Conservation (phyloP, 1,140 invertebrate species). For the Eupristina koningsbergeri region DNA sequence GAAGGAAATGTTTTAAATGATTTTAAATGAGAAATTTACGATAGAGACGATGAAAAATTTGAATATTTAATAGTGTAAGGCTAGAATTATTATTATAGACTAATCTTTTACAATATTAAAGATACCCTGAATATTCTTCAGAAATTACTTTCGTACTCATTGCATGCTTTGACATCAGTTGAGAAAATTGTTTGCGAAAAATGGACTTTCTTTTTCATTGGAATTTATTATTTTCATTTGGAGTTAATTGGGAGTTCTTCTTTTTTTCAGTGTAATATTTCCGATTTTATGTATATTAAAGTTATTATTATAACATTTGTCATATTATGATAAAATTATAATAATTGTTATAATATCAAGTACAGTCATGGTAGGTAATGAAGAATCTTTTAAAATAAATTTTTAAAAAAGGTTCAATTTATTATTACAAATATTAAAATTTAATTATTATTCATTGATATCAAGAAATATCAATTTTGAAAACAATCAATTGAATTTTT, state of each 20-base stretch:
- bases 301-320: neutral
- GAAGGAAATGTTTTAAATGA: conserved; percentile 13
- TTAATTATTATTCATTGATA: neutral
- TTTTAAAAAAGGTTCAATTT: neutral
- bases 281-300: neutral
- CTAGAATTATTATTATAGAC: conserved; percentile 15
- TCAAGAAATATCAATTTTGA: neutral
- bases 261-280: neutral
- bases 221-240: no score
- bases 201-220: no score
- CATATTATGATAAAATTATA: neutral
- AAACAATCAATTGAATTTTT: neutral
- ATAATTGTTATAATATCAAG: neutral
- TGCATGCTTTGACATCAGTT: neutral
- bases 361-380: neutral
- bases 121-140: neutral
- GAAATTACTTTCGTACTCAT: no score
- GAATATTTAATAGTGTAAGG: conserved; percentile 19
- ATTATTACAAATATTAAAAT: neutral
- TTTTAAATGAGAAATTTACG: conserved; percentile 35
- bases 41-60: conserved; percentile 22
- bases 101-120: neutral
- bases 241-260: neutral
- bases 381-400: neutral
- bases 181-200: neutral